Evolutionary conservation across 2,797 vertebrate species (phyloP).

Genomic region (Microctenopoma steveboyesi): DNA sequence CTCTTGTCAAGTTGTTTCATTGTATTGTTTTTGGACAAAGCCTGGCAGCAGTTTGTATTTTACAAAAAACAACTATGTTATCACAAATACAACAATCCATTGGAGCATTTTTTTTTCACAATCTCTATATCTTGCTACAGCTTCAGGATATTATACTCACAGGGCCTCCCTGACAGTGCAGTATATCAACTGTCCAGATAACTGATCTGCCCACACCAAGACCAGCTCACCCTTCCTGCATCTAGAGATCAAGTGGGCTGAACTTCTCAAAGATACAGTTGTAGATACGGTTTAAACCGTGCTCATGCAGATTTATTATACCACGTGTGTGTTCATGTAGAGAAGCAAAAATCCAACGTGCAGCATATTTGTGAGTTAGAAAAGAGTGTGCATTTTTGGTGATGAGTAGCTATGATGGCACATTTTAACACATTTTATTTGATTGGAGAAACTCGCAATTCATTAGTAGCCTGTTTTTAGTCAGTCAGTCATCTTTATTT

Average conservation of each 20-base stretch:
- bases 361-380: not conserved
- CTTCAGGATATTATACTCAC: slow-evolving; percentile 30
- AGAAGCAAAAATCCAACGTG: not conserved
- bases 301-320: slow-evolving; percentile 1
- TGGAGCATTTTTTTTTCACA: slow-evolving; percentile 7
- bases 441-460: no score
- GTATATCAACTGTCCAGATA: slow-evolving; percentile 40
- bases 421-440: not conserved
- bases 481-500: no score
- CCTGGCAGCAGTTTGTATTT: slow-evolving; percentile 34
- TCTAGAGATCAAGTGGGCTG: slow-evolving; percentile 35
- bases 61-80: slow-evolving; percentile 7
- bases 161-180: slow-evolving; percentile 9
- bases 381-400: slow-evolving; percentile 13
- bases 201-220: not conserved
- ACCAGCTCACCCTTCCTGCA: slow-evolving; percentile 8
- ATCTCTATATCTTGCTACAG: slow-evolving; percentile 24
- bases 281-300: slow-evolving; percentile 6
- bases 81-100: slow-evolving; percentile 9
- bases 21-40: slow-evolving; percentile 43
- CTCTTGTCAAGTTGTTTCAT: slow-evolving; percentile 32
- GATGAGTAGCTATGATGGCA: not conserved
- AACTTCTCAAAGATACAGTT: slow-evolving; percentile 33
- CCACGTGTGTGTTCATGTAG: slow-evolving; percentile 13
- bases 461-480: no score